These are phyloP conservation scores for Chloroceryle inda DNA, from an alignment of 2,797 vertebrate genomes.

Conservation along the genomic window DNA sequence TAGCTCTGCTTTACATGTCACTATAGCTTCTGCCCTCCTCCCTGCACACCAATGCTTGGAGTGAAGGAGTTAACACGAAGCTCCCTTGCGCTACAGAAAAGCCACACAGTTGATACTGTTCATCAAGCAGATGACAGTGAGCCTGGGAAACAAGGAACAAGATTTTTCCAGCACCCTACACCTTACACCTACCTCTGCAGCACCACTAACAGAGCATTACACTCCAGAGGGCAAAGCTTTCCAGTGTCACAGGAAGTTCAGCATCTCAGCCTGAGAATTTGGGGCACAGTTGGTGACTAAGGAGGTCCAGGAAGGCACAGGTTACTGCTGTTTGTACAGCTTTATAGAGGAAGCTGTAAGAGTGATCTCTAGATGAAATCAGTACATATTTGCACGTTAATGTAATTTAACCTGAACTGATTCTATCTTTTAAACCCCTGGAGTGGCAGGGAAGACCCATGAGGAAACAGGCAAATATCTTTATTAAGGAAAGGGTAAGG, in stretches of 20 bases:
- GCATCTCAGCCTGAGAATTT: not conserved
- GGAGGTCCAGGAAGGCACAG: slow-evolving; percentile 16
- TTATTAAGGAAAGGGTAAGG: slow-evolving; percentile 1
- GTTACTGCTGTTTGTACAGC: slow-evolving; percentile 67
- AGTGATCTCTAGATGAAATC: slow-evolving; percentile 60
- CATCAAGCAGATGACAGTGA: not conserved
- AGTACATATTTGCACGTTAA: slow-evolving; percentile 70
- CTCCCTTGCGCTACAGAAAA: not conserved
- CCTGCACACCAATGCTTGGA: not conserved
- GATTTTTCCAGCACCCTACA: not conserved
- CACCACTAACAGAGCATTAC: not conserved
- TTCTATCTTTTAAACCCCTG: slow-evolving; percentile 46
- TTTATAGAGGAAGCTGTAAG: slow-evolving; percentile 31
- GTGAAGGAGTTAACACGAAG: not conserved
- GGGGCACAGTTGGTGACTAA: slow-evolving; percentile 11
- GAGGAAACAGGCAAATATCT: slow-evolving; percentile 45
- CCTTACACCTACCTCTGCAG: not conserved
- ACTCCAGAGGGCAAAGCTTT: not conserved
- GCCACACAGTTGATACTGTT: not conserved
- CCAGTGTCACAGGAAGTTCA: slow-evolving; percentile 36
- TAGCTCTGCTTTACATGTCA: not conserved
- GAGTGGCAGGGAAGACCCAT: slow-evolving; percentile 2
- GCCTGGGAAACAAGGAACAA: not conserved
- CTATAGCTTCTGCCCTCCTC: not conserved
- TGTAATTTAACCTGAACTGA: slow-evolving; percentile 60